Base-by-base conservation (phyloP, 1,140 invertebrate genomes). In the Drosophila kurseongensis region DNA sequence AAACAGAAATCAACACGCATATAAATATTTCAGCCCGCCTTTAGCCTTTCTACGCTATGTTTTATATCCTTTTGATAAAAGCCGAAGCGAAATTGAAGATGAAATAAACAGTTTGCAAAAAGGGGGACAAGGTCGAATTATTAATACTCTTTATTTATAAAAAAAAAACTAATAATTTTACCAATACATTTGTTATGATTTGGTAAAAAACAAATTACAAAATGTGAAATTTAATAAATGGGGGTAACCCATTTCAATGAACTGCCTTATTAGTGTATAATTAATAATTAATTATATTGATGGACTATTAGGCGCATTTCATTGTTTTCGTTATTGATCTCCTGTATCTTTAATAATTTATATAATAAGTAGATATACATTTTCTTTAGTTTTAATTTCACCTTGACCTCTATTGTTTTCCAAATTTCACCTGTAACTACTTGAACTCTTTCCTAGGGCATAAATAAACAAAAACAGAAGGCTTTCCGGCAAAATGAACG, bases 1-100 rank as follows among this genome's bases (percentile, higher is more conserved):
- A 89, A 89, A 89, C 84, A 89, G 84, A 89, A 89, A 89, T 89
- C 84, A 89, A 83, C 84, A 89, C 80, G 76, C 84, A 80, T 84
- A 89, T 89, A 89, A 89, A 89, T 89, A 80, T 89, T 89, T 73
- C 66, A 89, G 56, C 44, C 51, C 18, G 66, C 61, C 60, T 59
- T 48, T 63, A 16, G 56, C 57, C 47, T 69, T 69, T 69, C 50
- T 29, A 35, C 42, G 71, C 61, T 48, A 9, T 27, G 48, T 47
- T 57, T 41, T 44, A 44, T 61, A 62, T 75, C 62, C 75, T 76
- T 85, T 88, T 88, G 79, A 88, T 86, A 73, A 88, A 88, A 71
- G 63, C 84, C 72, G 67, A 45, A 56, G 47, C 59, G 41, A 79
- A 79, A 73, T 69, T 82, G 47, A 47, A 73, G 44, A 65, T 56